Evolutionary conservation across 2,113 vertebrate genomes (phyloP).

Genomic region (Sinosuthora webbiana): DNA sequence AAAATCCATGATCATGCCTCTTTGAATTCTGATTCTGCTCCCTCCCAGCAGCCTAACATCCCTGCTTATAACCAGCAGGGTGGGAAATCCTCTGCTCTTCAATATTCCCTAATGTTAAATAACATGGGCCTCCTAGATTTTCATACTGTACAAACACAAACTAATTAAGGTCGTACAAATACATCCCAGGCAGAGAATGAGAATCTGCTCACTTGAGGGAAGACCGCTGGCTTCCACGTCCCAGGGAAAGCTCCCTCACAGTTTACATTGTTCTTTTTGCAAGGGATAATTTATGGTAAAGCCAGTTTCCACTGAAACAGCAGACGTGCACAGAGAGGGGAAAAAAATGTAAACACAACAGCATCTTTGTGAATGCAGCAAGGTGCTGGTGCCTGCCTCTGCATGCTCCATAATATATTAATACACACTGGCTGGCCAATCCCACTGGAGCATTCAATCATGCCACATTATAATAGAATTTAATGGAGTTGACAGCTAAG

Average conservation of each 20-base stretch:
- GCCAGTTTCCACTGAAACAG: neutral
- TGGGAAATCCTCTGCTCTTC: constrained; percentile 12
- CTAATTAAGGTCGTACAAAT: constrained; percentile 53
- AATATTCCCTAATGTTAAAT: constrained; percentile 13
- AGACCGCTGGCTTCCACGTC: neutral
- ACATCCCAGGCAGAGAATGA: constrained; percentile 33
- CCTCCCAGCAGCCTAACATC: neutral
- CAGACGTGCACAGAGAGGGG: neutral
- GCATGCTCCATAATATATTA: constrained; percentile 40
- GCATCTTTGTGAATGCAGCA: constrained; percentile 36
- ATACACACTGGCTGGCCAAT: constrained; percentile 25
- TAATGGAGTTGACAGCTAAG: constrained; percentile 47
- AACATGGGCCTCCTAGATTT: constrained; percentile 16
- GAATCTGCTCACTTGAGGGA: constrained; percentile 14
- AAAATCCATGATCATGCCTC: accelerated
- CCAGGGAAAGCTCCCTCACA: neutral
- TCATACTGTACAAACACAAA: constrained; percentile 48
- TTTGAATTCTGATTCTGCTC: neutral
- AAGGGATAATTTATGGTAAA: constrained; percentile 17
- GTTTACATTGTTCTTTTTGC: constrained; percentile 21
- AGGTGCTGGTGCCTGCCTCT: neutral
- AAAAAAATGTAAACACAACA: constrained; percentile 49
- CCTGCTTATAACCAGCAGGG: neutral
- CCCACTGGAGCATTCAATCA: constrained; percentile 36
- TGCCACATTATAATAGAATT: constrained; percentile 56